Evolutionary conservation across 2,113 vertebrate genomes (phyloP).

Genomic region (Hiodon tergisus): DNA sequence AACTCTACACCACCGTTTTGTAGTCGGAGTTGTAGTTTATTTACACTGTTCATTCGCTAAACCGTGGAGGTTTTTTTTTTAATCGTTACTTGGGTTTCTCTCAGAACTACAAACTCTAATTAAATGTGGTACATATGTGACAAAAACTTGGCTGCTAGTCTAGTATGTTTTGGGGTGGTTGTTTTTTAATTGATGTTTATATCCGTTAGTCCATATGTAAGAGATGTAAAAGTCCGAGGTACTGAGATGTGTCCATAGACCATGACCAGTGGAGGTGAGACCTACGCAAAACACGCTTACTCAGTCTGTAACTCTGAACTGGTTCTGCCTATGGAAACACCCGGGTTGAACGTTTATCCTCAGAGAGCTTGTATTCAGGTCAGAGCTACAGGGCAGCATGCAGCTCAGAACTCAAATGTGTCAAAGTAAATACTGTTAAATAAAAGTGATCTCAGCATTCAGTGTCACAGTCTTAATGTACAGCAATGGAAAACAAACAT

Average conservation of each 20-base stretch:
- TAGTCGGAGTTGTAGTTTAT: too few species aligned
- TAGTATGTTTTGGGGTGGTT: slow-evolving; percentile 41
- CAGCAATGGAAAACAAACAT: slow-evolving; percentile 89
- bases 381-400: slow-evolving; percentile 61
- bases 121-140: slow-evolving; percentile 33
- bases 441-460: slow-evolving; percentile 81
- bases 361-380: slow-evolving; percentile 83
- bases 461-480: slow-evolving; percentile 99
- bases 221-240: slow-evolving; percentile 44
- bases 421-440: slow-evolving; percentile 69
- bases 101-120: slow-evolving; percentile 36
- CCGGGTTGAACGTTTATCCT: slow-evolving; percentile 72
- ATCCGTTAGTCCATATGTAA: slow-evolving; percentile 33
- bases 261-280: slow-evolving; percentile 21
- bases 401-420: slow-evolving; percentile 75
- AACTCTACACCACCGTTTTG: too few species aligned
- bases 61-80: slow-evolving; percentile 21
- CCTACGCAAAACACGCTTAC: slow-evolving; percentile 26
- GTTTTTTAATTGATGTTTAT: neutral
- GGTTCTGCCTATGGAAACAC: slow-evolving; percentile 61
- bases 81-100: slow-evolving; percentile 32
- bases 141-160: slow-evolving; percentile 46
- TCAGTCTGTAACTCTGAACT: slow-evolving; percentile 44
- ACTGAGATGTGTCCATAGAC: slow-evolving; percentile 41
- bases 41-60: too few species aligned